Evolutionary conservation across 2,888 invertebrate species (phyloP).

Genomic region (Caradrina kadenii): DNA sequence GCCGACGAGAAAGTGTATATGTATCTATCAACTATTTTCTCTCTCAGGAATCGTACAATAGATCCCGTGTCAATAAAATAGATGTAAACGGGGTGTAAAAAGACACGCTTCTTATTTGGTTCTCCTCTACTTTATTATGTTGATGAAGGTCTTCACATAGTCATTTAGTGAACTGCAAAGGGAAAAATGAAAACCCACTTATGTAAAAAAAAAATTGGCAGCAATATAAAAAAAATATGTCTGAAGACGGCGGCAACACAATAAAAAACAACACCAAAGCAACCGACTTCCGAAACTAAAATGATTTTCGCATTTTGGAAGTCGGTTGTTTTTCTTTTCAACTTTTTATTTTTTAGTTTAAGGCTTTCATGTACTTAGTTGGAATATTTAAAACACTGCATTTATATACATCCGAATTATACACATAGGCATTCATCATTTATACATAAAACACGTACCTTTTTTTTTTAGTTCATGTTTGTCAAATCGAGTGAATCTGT

Average conservation of each 20-base stretch:
- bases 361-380: constrained; percentile 58
- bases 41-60: no score
- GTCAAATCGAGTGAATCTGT: background rate
- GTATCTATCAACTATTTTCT: no score
- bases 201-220: no score
- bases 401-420: constrained; percentile 34
- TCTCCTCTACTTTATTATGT: no score
- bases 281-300: background rate
- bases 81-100: no score
- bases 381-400: constrained; percentile 24
- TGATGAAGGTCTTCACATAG: no score
- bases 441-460: background rate
- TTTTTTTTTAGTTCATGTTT: constrained; percentile 20
- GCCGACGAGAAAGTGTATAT: no score
- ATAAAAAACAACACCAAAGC: background rate
- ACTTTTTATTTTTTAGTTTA: constrained; percentile 32
- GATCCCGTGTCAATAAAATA: no score
- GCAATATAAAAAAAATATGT: no score
- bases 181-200: no score
- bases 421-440: background rate
- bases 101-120: no score
- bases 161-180: no score
- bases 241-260: background rate
- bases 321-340: background rate
- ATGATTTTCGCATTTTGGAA: background rate